Conservation (phyloP, 64 coral and sea anemone genomes). For the Pocillopora damicornis region DNA sequence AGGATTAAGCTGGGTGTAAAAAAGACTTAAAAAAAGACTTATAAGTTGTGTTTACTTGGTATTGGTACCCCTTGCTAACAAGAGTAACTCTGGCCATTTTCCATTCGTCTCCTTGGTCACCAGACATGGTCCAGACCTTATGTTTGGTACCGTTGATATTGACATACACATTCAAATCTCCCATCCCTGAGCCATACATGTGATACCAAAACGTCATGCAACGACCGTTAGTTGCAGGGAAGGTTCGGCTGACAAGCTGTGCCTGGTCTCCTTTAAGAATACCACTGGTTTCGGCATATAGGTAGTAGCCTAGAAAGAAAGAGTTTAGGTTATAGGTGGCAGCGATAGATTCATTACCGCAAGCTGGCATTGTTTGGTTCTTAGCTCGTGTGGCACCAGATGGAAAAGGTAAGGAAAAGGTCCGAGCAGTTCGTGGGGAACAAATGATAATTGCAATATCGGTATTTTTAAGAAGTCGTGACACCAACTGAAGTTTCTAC, state of each 20-base stretch:
- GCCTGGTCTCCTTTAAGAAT: conserved; percentile 44
- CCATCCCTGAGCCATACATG: conserved; percentile 68
- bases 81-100: conserved; percentile 57
- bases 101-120: conserved; percentile 68
- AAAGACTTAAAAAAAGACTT: too few species aligned
- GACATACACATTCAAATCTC: conserved; percentile 72
- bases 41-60: conserved; percentile 20
- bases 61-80: not conserved
- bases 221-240: conserved; percentile 19
- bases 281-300: conserved; percentile 56
- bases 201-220: conserved; percentile 83
- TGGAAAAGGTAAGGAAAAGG: too few species aligned
- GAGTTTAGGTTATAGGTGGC: not conserved
- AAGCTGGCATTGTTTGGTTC: too few species aligned
- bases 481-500: too few species aligned
- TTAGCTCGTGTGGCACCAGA: too few species aligned
- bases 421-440: too few species aligned
- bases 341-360: not conserved
- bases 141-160: conserved; percentile 1
- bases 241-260: conserved; percentile 46
- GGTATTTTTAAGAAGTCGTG: too few species aligned
- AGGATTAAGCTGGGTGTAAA: too few species aligned
- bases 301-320: conserved; percentile 49
- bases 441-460: too few species aligned
- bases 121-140: conserved; percentile 55